Percentiles rank a stretch among this genome's conserved stretches.
Evolutionary conservation across 1,140 invertebrate genomes (phyloP).

Genomic region (Drosophila parabipectinata): DNA sequence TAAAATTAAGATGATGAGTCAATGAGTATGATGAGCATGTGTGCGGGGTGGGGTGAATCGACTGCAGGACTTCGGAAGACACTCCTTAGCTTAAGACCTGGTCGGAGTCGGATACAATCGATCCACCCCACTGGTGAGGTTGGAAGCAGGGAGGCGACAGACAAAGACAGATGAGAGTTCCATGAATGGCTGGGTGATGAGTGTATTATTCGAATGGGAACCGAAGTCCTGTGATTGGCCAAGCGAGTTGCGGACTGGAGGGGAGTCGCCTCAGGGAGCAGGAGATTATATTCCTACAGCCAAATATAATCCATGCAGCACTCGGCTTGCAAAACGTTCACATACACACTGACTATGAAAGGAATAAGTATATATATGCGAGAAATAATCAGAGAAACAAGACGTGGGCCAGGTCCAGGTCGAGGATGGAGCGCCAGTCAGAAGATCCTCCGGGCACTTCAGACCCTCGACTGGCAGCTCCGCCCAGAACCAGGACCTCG

Average conservation of each 20-base stretch:
- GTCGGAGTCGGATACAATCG: not conserved
- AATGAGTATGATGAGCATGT: slow-evolving; percentile 79
- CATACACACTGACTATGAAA: slow-evolving; percentile 70
- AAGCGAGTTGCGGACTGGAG: slow-evolving; percentile 40
- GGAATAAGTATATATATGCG: slow-evolving; percentile 27
- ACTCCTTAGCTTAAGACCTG: too few species aligned
- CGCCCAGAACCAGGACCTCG: not conserved
- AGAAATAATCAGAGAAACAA: slow-evolving; percentile 48
- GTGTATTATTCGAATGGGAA: slow-evolving; percentile 20
- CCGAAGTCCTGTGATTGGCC: slow-evolving; percentile 5
- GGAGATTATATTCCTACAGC: slow-evolving; percentile 69
- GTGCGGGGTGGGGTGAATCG: slow-evolving; percentile 24
- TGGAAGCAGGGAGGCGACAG: slow-evolving; percentile 15
- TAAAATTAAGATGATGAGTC: slow-evolving; percentile 84
- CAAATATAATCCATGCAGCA: slow-evolving; percentile 78
- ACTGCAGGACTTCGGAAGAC: not conserved
- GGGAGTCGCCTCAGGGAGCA: slow-evolving; percentile 32
- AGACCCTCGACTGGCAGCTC: slow-evolving; percentile 15
- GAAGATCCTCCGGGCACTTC: not conserved
- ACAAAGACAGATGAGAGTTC: slow-evolving; percentile 27
- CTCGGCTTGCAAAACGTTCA: slow-evolving; percentile 69
- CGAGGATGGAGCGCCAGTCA: slow-evolving; percentile 42
- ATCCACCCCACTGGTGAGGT: slow-evolving; percentile 9
- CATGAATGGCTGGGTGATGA: slow-evolving; percentile 9
- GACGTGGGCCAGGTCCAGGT: slow-evolving; percentile 36